Percentiles rank a stretch among this genome's conserved stretches.
Evolutionary conservation across 1,140 invertebrate species (phyloP).

Genomic region (Nasonia longicornis): DNA sequence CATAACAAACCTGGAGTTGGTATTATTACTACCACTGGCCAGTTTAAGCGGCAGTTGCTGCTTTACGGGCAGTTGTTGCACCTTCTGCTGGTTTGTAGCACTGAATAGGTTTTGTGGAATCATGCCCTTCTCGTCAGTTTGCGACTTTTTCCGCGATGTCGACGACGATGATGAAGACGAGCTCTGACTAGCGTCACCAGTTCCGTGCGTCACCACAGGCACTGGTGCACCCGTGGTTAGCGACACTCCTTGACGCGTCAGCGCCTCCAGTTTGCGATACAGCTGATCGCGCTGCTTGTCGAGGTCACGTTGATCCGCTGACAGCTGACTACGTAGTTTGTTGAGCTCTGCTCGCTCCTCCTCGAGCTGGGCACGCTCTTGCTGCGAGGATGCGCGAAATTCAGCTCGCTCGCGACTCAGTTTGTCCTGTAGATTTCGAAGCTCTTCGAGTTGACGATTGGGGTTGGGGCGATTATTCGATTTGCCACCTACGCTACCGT

Average conservation of each 20-base stretch:
- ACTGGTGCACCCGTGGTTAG: slow-evolving; percentile 60
- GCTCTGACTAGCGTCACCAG: not conserved
- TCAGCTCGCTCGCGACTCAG: slow-evolving; percentile 84
- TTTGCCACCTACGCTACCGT: slow-evolving; percentile 58
- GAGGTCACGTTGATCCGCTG: slow-evolving; percentile 84
- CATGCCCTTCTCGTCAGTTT: slow-evolving; percentile 57
- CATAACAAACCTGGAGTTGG: slow-evolving; percentile 62
- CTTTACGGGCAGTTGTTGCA: slow-evolving; percentile 75
- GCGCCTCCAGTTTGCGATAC: slow-evolving; percentile 83
- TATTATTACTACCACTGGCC: slow-evolving; percentile 69
- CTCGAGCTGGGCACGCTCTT: slow-evolving; percentile 76
- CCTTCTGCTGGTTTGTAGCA: slow-evolving; percentile 86
- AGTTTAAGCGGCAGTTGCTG: slow-evolving; percentile 89
- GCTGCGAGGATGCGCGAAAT: slow-evolving; percentile 76
- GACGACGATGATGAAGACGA: slow-evolving; percentile 51
- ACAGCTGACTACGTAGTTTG: slow-evolving; percentile 75
- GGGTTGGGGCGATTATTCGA: slow-evolving; percentile 70
- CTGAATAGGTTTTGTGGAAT: slow-evolving; percentile 83
- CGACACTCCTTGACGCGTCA: slow-evolving; percentile 79
- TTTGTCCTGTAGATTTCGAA: slow-evolving; percentile 81
- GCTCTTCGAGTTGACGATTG: slow-evolving; percentile 78
- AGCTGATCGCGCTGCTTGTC: slow-evolving; percentile 88
- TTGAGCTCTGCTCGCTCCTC: slow-evolving; percentile 74
- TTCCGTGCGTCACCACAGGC: not conserved
- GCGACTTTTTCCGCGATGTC: slow-evolving; percentile 57